Conservation (phyloP, 2,113 vertebrate genomes). For the Anguilla rostrata region DNA sequence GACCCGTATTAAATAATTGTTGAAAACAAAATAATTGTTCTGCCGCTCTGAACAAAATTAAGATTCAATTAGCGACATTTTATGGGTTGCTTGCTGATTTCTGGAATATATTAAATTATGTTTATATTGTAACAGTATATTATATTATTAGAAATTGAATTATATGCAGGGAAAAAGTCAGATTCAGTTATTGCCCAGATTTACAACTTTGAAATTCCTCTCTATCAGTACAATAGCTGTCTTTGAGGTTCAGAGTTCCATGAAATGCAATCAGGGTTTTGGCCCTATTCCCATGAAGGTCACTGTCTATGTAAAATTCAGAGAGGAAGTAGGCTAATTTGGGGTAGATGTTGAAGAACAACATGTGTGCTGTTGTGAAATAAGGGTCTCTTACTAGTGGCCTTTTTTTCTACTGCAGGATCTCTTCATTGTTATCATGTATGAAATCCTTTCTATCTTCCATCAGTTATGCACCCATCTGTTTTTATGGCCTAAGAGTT, state of each 20-base stretch:
- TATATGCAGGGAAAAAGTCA: constrained; percentile 2
- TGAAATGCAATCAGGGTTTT: neutral
- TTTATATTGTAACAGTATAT: constrained; percentile 9
- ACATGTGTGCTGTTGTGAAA: neutral
- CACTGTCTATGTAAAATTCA: neutral
- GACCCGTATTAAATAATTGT: neutral
- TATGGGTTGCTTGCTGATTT: neutral
- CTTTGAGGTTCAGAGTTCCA: constrained; percentile 2
- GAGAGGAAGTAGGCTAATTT: neutral
- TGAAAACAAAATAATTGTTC: neutral
- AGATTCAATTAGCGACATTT: neutral
- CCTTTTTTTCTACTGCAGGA: neutral
- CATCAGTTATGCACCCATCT: neutral
- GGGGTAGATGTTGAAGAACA: neutral
- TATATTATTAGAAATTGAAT: constrained; percentile 19
- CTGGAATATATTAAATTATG: constrained; percentile 19
- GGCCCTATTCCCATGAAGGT: neutral
- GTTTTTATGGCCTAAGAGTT: neutral
- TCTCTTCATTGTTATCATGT: neutral
- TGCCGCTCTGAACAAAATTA: neutral
- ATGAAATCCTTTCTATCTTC: neutral
- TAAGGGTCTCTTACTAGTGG: neutral
- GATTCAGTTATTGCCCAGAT: neutral
- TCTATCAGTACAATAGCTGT: neutral
- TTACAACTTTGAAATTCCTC: neutral